These are phyloP conservation scores for Laticauda laticaudata DNA, from an alignment of 2,113 vertebrate genomes.

Conservation along the genomic window DNA sequence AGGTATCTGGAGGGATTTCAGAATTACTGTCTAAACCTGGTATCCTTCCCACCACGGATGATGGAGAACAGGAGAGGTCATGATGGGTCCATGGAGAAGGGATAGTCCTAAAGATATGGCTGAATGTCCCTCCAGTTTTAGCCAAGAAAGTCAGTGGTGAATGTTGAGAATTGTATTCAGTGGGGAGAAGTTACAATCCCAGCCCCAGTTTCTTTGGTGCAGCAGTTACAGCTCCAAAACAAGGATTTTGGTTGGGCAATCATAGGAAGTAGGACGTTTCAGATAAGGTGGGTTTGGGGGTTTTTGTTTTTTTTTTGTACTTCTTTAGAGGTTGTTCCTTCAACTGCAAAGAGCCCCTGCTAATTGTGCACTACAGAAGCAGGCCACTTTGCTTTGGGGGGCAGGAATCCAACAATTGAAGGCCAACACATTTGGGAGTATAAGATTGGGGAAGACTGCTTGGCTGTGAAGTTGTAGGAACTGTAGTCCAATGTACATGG, in stretches of 20 bases:
- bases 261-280: background rate
- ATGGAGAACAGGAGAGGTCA: background rate
- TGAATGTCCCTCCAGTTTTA: background rate
- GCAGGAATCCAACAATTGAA: background rate
- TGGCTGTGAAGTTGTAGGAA: background rate
- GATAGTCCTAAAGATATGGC: background rate
- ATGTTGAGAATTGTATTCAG: background rate
- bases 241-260: background rate
- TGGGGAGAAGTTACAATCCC: background rate
- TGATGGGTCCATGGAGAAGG: background rate
- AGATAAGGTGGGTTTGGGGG: background rate
- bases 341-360: background rate
- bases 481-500: background rate
- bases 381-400: background rate
- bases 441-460: background rate
- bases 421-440: background rate
- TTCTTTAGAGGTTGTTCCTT: background rate
- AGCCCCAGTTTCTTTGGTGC: background rate
- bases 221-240: background rate
- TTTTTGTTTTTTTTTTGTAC: background rate
- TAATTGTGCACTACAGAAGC: background rate
- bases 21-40: background rate
- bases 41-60: background rate
- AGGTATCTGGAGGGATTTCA: background rate
- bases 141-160: background rate